Base-by-base conservation (phyloP, 2,797 vertebrate species). In the Champsocephalus gunnari region DNA sequence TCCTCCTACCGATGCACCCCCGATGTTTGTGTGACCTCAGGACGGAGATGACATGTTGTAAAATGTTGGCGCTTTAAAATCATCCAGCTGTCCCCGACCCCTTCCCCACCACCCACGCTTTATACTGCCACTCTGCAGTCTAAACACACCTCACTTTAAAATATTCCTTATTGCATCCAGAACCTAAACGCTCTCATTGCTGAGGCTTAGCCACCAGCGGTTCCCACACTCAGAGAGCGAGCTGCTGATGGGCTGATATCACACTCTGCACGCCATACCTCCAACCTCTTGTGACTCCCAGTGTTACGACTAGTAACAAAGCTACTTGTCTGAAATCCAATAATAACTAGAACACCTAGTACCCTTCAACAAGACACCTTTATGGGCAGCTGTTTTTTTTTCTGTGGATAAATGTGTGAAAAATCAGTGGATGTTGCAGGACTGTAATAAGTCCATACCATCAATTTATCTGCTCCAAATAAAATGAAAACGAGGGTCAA, bases 61-160 rank as follows among this genome's bases (percentile, higher is more conserved):
- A 59, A 60, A 60, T 16, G 58, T 45, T 45, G 19, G 19, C 3
- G 9, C 14, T 56, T 56, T 34, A 38, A 34, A 9, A 56, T 17
- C 13, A 28, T 56, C 54, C 14, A 17, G 28, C 54, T 34, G 28
- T 38, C 54, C 54, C 8, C 9, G 14, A 13, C 9, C 19, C 43
- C 41, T 19, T 19, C 34, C 2, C 17, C 38, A 12, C 34, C 38
- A 12, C 11, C 56, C 55, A 6, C 43, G 43, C 58, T 60, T 45
- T 45, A 45, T 13, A 44, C 57, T 59, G 57, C 58, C 19, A 24
- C 58, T 45, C 44, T 47, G 21, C 43, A 61, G 44, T 61, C 44
- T 47, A 61, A 61, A 61, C 59, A 61, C 44, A 47, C 14, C 59
- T 61, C 21, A 61, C 59, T 61, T 61, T 13, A 47, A 61, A 61